Conservation (phyloP, 2,888 invertebrate genomes). For the Hololepta plana region DNA sequence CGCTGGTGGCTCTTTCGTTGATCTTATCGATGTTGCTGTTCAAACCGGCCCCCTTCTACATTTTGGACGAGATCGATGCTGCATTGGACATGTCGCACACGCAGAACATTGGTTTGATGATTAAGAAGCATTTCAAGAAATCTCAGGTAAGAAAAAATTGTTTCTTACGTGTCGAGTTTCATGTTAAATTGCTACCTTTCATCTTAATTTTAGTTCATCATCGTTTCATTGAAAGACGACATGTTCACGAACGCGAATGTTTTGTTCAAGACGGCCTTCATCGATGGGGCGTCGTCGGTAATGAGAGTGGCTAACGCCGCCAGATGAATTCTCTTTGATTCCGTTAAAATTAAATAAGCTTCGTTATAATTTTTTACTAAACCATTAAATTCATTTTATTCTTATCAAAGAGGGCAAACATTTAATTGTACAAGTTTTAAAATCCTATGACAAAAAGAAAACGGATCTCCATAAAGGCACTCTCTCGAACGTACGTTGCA, state of each 20-base stretch:
- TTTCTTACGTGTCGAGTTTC: constrained; percentile 1
- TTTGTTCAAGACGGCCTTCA: constrained; percentile 82
- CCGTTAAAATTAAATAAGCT: too few relatives aligned
- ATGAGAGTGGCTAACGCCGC: constrained; percentile 36
- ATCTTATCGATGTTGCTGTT: constrained; percentile 92
- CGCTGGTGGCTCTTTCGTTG: constrained; percentile 87
- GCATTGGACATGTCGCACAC: constrained; percentile 96
- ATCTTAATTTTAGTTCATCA: constrained; percentile 63
- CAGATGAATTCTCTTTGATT: constrained; percentile 1
- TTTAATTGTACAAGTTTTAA: constrained; percentile 5
- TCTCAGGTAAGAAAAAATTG: constrained; percentile 44
- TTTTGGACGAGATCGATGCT: constrained; percentile 97
- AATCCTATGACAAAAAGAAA: not conserved
- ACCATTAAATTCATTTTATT: too few relatives aligned
- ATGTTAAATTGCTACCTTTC: constrained; percentile 3
- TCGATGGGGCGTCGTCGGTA: constrained; percentile 88
- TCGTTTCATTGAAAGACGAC: constrained; percentile 96
- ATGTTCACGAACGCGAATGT: constrained; percentile 99
- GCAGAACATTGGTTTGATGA: constrained; percentile 94
- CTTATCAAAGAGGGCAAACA: too few relatives aligned
- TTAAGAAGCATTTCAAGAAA: constrained; percentile 72
- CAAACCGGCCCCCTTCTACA: constrained; percentile 96
- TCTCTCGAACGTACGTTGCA: too few relatives aligned
- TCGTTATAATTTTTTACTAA: too few relatives aligned
- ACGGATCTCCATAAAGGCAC: too few relatives aligned